Evolutionary conservation across 2,888 invertebrate species (phyloP), one percentile per base, ranked within the genome.

Genomic region (Eulithis prunata): DNA sequence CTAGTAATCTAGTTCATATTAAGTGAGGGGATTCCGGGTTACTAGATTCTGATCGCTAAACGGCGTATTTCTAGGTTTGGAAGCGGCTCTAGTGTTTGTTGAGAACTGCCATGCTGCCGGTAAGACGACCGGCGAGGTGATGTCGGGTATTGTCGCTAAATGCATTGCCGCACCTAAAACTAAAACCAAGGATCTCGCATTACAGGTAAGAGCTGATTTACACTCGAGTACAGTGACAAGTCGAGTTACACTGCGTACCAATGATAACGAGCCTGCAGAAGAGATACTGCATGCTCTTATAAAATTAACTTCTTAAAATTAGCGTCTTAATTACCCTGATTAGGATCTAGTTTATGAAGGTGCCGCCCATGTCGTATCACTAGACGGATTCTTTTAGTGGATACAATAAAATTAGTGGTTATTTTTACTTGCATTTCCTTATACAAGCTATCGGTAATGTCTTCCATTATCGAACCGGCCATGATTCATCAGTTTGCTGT

Each of bases 101-200:
- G 98, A 99, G 87, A 98, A 98, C 92, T 97, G 98, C 80, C 96
- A 95, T 0, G 94, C 95, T 79, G 98, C 98, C 61, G 97, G 97
- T 55, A 98, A 97, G 84, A 97, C 98, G 21, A 97, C 96, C 0
- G 96, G 96, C 10, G 99, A 99, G 88, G 98, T 99, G 1, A 96
- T 98, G 94, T 94, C 94, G 12, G 97, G 98, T 11, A 95, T 99
- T 73, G 96, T 99, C 0, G 94, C 96, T 59, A 99, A 99, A 91
- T 98, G 99, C 84, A 95, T 99, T 74, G 98, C 97, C 41, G 98
- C 98, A 3, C 96, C 98, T 3, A 98, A 96, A 91, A 95, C 97
- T 5, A 98, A 97, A 88, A 99, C 98, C 8, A 97, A 97, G 86
- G 99, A 99, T 73, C 94, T 98, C 55, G 97, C 98, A 0, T 94